These are phyloP conservation scores for Peromyscus maniculatus DNA, from an alignment of 2,113 vertebrate species.

Conservation along the genomic window DNA sequence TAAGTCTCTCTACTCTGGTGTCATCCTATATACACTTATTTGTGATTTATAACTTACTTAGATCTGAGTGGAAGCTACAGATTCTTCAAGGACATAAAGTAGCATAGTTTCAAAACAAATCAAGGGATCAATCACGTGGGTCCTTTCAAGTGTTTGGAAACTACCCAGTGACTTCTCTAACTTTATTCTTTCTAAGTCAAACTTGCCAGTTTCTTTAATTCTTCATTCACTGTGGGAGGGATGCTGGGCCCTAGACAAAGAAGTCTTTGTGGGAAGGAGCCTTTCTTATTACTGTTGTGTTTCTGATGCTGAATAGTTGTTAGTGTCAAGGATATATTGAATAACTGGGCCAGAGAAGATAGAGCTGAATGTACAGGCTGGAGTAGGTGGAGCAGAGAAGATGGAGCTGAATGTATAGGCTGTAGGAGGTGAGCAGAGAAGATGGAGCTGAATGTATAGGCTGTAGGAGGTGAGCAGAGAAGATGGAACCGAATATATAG, in stretches of 20 bases:
- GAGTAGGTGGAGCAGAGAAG: neutral
- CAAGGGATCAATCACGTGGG: neutral
- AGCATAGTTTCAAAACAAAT: neutral
- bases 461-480: neutral
- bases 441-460: neutral
- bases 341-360: no score
- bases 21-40: neutral
- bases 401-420: neutral
- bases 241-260: neutral
- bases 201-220: neutral
- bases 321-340: neutral
- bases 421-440: neutral
- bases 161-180: neutral
- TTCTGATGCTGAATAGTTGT: neutral
- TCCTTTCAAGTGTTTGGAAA: neutral
- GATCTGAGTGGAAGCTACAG: neutral
- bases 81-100: slow-evolving; percentile 35
- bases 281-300: neutral
- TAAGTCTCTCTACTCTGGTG: neutral
- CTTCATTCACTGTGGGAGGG: neutral
- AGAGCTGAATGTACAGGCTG: neutral
- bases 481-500: neutral
- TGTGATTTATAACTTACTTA: neutral
- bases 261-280: neutral
- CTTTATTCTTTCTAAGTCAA: neutral